phyloP scores from a whole-genome alignment of 2,113 vertebrate genomes.

The Stegostoma tigrinum region DNA sequence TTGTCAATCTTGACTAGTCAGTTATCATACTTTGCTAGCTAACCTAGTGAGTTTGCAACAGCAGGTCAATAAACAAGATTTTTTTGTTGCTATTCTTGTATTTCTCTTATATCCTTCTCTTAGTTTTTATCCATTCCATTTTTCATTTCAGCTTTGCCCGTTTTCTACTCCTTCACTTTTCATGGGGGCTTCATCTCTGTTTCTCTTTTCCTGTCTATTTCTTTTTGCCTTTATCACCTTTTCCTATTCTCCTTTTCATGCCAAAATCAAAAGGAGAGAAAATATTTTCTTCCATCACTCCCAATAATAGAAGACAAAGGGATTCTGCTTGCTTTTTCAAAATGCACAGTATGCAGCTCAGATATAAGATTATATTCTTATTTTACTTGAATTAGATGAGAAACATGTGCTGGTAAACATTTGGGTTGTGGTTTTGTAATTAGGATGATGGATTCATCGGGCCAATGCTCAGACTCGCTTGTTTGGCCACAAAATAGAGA shows the following conservation, averaged over 20 bases:
- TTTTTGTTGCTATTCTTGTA: neutral
- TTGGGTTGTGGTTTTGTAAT: neutral
- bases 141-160: neutral
- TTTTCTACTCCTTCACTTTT: neutral
- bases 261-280: no score
- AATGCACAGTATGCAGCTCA: neutral
- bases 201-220: neutral
- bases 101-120: neutral
- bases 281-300: neutral
- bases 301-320: neutral
- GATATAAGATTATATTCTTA: neutral
- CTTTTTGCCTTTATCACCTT: neutral
- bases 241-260: no score
- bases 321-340: neutral
- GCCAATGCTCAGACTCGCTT: neutral
- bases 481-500: neutral
- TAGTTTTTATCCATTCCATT: neutral
- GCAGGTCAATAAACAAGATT: neutral
- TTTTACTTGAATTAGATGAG: neutral
- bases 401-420: neutral
- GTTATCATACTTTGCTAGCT: neutral
- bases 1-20: neutral
- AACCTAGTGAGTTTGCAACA: neutral
- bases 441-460: neutral
- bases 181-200: no score